phyloP scores from a whole-genome alignment of 2,888 invertebrate species.

The Agonum fuliginosum region DNA sequence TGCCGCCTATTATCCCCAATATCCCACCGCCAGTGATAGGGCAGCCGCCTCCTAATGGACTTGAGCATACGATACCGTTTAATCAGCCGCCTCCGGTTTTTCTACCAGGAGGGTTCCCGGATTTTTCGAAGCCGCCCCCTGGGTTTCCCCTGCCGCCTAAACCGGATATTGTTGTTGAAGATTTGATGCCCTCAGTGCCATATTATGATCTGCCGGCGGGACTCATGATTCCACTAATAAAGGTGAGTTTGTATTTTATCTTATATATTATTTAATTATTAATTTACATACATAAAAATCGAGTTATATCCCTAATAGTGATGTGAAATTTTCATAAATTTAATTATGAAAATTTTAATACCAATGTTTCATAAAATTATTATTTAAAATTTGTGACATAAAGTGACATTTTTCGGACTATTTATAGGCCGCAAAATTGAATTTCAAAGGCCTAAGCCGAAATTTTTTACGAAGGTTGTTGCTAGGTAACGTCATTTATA shows the following conservation, averaged over 20 bases:
- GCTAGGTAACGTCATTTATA: no score
- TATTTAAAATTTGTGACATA: no score
- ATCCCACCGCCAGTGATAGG: constrained; percentile 69
- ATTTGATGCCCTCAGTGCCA: constrained; percentile 91
- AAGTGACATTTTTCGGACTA: no score
- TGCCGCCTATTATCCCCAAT: constrained; percentile 69
- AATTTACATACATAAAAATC: no score
- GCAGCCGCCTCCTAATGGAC: constrained; percentile 68
- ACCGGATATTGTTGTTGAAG: constrained; percentile 73
- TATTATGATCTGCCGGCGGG: constrained; percentile 99
- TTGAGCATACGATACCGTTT: constrained; percentile 69
- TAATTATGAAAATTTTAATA: no score
- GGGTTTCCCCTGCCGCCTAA: constrained; percentile 77
- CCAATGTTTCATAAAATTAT: no score
- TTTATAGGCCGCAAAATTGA: no score
- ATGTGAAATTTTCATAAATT: no score
- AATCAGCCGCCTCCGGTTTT: constrained; percentile 77
- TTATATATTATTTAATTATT: neutral
- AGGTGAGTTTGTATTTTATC: constrained; percentile 76
- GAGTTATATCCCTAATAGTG: no score
- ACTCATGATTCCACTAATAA: constrained; percentile 97
- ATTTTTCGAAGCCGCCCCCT: constrained; percentile 91
- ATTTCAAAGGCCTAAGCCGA: no score
- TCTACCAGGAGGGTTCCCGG: constrained; percentile 79
- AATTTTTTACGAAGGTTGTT: no score